Conservation (phyloP, 2,797 vertebrate species). For the Spatula clypeata region DNA sequence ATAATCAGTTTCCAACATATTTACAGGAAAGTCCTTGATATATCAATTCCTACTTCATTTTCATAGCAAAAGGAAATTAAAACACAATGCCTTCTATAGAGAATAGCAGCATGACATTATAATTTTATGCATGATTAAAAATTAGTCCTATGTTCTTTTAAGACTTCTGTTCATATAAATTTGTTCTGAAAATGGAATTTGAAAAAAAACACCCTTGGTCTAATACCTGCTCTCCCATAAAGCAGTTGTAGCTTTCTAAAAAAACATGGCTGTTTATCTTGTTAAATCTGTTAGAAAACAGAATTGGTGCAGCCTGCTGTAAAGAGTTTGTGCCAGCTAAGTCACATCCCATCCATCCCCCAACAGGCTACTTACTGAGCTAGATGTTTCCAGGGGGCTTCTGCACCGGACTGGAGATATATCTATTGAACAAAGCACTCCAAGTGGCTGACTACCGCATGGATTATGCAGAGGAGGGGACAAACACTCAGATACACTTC, state of each 20-base stretch:
- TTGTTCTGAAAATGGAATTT: not conserved
- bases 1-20: not conserved
- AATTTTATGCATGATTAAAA: not conserved
- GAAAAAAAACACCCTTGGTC: not conserved
- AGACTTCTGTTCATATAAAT: not conserved
- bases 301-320: not conserved
- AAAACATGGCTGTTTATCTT: not conserved
- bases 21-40: not conserved
- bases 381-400: slow-evolving; percentile 85
- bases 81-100: not conserved
- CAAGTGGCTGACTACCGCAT: slow-evolving; percentile 52
- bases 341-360: not conserved
- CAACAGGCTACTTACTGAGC: slow-evolving; percentile 84
- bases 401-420: slow-evolving; percentile 89
- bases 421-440: slow-evolving; percentile 84
- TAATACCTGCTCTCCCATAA: not conserved
- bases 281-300: not conserved
- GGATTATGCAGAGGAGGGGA: slow-evolving; percentile 87
- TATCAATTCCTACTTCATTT: not conserved
- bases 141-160: not conserved
- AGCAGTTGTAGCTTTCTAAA: not conserved
- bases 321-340: not conserved
- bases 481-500: slow-evolving; percentile 90
- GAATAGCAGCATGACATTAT: not conserved
- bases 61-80: not conserved